Base-by-base conservation (phyloP, 1,140 invertebrate species). In the Vollenhovia emeryi region DNA sequence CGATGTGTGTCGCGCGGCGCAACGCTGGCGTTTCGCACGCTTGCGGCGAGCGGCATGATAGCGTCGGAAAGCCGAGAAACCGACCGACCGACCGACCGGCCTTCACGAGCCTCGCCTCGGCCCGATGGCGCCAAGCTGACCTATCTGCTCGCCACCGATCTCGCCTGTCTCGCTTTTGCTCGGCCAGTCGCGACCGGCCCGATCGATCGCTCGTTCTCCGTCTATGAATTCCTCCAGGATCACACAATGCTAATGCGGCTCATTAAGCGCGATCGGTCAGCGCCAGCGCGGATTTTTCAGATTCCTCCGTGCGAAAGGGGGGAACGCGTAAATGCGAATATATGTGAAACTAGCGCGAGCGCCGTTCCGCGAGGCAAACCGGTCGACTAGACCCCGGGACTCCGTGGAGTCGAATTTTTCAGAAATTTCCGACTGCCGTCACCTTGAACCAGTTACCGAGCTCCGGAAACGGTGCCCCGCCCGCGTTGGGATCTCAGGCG, bases 91-190 rank as follows among this genome's bases (percentile, higher is more conserved):
- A 90, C 86, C 89, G 78, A 89, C 55, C 88, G 91, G 86, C 91
- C 89, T 92, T 92, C 91, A 87, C 90, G 86, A 69, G 90, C 68
- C 89, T 89, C 80, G 87, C 74, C 88, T 86, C 91, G 87, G 89
- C 87, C 87, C 76, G 91, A 90, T 92, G 91, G 91, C 92, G 92
- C 92, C 92, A 92, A 92, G 91, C 92, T 92, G 92, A 92, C 92
- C 92, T 92, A 92, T 92, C 92, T 91, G 89, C 83, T 91, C 86
- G 83, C 66, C 62, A 84, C 88, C 80, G 86, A 88, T 82, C 80
- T 69, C 55, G 69, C 45, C 43, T 45, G 85, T 86, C 87, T 84
- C 71, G 55, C 80, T 75, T 87, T 57, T 45, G 52, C 87, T 68
- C 69, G 59, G 73, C 71, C 84, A 33, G 75, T 85, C 84, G 84